Evolutionary conservation across 2,797 vertebrate genomes (phyloP).

Genomic region (Tapirus indicus): DNA sequence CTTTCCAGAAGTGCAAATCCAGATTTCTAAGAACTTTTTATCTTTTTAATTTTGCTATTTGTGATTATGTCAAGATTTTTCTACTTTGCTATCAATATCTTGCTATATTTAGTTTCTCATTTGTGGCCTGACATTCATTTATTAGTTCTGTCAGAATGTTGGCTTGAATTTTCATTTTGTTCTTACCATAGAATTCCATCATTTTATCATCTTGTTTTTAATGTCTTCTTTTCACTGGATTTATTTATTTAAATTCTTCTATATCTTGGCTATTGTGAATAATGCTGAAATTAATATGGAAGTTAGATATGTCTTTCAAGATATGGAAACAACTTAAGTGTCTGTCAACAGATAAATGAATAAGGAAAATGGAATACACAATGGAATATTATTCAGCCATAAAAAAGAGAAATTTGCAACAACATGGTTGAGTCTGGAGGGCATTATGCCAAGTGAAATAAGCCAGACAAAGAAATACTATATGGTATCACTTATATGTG

Average conservation of each 20-base stretch:
- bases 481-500: not conserved
- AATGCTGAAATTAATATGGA: not conserved
- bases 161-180: not conserved
- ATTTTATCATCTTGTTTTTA: not conserved
- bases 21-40: not conserved
- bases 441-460: not conserved
- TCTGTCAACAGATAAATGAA: too few species aligned
- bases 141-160: constrained; percentile 17
- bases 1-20: not conserved
- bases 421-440: not conserved
- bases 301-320: not conserved
- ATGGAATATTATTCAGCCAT: not conserved
- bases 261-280: not conserved
- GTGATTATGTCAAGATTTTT: not conserved
- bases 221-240: not conserved
- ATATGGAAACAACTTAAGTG: not conserved
- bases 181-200: not conserved
- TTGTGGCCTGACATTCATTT: not conserved
- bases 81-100: not conserved
- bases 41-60: not conserved
- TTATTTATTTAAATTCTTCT: not conserved
- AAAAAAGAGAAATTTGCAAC: not conserved
- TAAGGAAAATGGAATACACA: not conserved
- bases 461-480: not conserved
- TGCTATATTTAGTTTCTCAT: not conserved